Evolutionary conservation across 2,888 invertebrate genomes (phyloP), one percentile per base, ranked within the genome.

Genomic region (Aspidiotus rigidus): DNA sequence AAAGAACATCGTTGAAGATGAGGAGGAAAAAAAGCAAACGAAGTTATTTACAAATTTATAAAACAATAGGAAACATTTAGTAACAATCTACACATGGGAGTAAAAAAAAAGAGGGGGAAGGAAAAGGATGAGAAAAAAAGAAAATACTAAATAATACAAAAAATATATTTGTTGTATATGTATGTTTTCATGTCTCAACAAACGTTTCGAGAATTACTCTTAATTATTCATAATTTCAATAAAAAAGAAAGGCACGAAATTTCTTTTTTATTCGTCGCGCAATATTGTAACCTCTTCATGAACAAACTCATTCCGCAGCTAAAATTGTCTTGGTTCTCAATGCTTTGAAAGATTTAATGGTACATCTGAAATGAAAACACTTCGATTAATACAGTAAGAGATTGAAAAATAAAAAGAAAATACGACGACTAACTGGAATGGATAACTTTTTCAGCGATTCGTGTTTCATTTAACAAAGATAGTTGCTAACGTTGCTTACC

Each of bases 281-380:
- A 28, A 28, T 28, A 28, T 28, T 28, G 28, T 28, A 28, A 28
- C 28, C 28, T 28, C 28, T 28, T 28, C 1, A 28, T 28, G 28
- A 28, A 28, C 28, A 28, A 28, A 28, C 28, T 28, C 28, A 3
- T 28, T 28, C 42, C 42, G 15, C 57, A 15, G 11, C 11, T 16
- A 56, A 56, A 9, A 56, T n/a, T 56, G n/a, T 10, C 17, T 57
- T 28, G n/a, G 8, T 17, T 17, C 17, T 16, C 16, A 62, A 55
- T 69, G 69, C 44, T 91, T 91, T 77, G 90, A 91, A 82, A 91
- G 83, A 82, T 91, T 91, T 79, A 91, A 83, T 79, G 91, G 91
- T 84, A 89, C 86, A 88, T 91, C 91, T 91, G 84, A 71, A 86
- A 86, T 73, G 72, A 73, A 75, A 28, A 28, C 28, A 28, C 2